A percentile compares a stretch with the other conserved stretches of the same genome.
Conservation (phyloP, 2,888 invertebrate genomes). For the Volucella inflata region DNA sequence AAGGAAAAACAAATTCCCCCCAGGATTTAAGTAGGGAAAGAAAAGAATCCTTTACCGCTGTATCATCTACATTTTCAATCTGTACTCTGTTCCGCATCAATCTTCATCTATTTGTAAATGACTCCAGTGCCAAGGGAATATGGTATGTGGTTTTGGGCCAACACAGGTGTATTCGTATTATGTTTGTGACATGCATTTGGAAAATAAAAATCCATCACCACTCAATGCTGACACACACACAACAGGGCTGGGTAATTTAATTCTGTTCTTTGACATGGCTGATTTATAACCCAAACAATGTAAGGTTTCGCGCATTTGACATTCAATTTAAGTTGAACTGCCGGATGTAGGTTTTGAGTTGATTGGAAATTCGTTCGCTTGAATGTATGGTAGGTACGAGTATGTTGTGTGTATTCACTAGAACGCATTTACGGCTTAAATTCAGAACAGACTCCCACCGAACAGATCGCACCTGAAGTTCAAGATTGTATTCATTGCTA, state of each 20-base stretch:
- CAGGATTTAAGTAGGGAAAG: too few species aligned
- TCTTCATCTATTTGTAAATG: slow-evolving; percentile 29
- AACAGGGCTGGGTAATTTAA: too few species aligned
- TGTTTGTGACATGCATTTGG: slow-evolving; percentile 1
- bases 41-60: too few species aligned
- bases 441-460: slow-evolving; percentile 18
- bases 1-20: too few species aligned
- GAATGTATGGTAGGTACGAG: too few species aligned
- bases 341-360: slow-evolving; percentile 12
- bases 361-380: slow-evolving; percentile 29
- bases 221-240: background rate
- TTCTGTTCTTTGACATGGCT: slow-evolving; percentile 18
- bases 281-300: slow-evolving; percentile 27
- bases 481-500: slow-evolving; percentile 19
- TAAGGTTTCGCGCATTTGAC: background rate
- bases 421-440: slow-evolving; percentile 26
- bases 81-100: slow-evolving; percentile 19
- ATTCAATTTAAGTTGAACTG: slow-evolving; percentile 41
- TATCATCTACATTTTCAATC: background rate
- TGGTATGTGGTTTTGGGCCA: background rate
- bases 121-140: background rate
- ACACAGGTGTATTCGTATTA: background rate
- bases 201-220: background rate
- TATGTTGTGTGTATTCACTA: slow-evolving; percentile 25
- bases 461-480: slow-evolving; percentile 31